Evolutionary conservation across 2,113 vertebrate genomes (phyloP).

Genomic region (Notothenia rossii): DNA sequence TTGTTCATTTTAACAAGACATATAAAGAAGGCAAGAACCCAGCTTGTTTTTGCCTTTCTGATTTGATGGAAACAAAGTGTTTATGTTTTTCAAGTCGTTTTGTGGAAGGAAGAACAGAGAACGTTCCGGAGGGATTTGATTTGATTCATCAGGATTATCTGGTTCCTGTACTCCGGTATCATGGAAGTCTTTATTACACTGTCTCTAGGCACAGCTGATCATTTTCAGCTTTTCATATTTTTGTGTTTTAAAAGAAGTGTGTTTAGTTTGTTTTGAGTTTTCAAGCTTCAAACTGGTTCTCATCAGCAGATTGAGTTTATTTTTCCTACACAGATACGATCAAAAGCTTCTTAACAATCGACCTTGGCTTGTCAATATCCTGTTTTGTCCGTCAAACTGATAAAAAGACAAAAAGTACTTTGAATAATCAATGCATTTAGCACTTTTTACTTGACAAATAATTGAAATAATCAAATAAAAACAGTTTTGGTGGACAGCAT

Average conservation of each 20-base stretch:
- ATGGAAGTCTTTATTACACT: neutral
- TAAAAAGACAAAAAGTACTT: neutral
- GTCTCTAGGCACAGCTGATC: neutral
- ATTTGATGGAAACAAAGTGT: neutral
- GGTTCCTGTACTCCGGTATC: no score
- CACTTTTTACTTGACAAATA: neutral
- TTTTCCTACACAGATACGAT: neutral
- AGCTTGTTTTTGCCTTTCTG: neutral
- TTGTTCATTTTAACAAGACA: neutral
- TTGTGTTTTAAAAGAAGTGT: neutral
- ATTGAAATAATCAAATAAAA: neutral
- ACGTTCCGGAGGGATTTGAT: conserved; percentile 30
- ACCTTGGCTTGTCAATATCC: neutral
- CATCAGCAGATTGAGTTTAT: neutral
- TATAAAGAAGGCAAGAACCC: neutral
- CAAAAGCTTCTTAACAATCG: neutral
- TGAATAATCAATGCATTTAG: neutral
- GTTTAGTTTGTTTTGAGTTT: neutral
- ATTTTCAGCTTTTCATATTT: neutral
- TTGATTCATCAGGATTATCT: conserved; percentile 39
- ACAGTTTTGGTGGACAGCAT: neutral
- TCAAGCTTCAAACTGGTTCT: neutral
- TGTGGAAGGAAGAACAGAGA: conserved; percentile 2
- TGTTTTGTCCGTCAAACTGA: neutral
- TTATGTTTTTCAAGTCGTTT: neutral